Evolutionary conservation across 2,888 invertebrate genomes (phyloP), one percentile per base, ranked within the genome.

Genomic region (Aphodius granarius): DNA sequence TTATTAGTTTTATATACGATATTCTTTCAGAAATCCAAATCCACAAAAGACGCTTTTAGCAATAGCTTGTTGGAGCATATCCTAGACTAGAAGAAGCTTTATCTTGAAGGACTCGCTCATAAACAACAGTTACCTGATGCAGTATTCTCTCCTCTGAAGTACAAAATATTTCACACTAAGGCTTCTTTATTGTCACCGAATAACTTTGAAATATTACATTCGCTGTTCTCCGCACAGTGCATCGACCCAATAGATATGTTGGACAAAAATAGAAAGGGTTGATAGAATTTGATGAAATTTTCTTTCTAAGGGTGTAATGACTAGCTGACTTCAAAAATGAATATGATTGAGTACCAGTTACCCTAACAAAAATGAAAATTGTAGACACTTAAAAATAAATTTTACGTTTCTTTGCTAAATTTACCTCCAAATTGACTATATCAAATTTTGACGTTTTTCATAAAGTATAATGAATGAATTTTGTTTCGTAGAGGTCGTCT

Each of bases 151-250:
- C 9, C 65, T 65, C 68, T 68, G 22, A 74, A 21, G 66, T 63
- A 62, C 73, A n/a, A 63, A 19, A 68, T 74, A 74, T 76, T 73
- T 70, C 71, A 65, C 64, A 43, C 66, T 73, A 71, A 73, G 22
- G 72, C 17, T 66, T 43, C 13, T 13, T 43, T 13, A 43, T 43
- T 13, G 2, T 43, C 43, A 43, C n/a, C 6, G 43, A 0, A 43
- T 43, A 43, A 1, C 43, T 2, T 43, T 43, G 43, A 43, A 43
- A 43, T 9, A 43, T 43, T 43, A 43, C 43, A 1, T 2, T 43
- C 13, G n/a, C n/a, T n/a, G 72, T 74, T 75, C 72, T 68, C 73
- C 43, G 13, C n/a, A 9, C 0, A 19, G 4, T 22, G 9, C 9
- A 13, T n/a, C 20, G n/a, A n/a, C n/a, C 13, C 22, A 9, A 5